These are phyloP conservation scores for Columba janthina DNA, from an alignment of 2,113 vertebrate genomes.

Conservation along the genomic window DNA sequence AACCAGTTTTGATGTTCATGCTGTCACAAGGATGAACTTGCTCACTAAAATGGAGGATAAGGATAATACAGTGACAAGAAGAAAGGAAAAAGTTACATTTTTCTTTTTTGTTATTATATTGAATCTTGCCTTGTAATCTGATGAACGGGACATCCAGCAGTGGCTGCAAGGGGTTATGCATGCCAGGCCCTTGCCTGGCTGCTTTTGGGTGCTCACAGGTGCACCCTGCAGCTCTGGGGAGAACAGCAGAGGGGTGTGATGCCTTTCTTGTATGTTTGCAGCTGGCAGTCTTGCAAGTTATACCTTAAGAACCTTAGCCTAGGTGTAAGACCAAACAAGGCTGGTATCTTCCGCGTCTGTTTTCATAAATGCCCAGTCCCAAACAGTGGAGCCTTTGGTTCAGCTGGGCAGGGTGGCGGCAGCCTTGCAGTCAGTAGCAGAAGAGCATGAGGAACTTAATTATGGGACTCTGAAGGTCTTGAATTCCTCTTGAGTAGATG, in stretches of 20 bases:
- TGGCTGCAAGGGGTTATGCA: background rate
- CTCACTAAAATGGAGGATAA: background rate
- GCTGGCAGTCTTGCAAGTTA: background rate
- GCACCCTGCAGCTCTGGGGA: background rate
- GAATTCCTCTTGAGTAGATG: slow-evolving; percentile 85
- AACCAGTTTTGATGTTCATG: background rate
- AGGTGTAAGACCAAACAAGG: background rate
- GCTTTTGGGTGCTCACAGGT: background rate
- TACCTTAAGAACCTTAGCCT: background rate
- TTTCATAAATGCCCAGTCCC: background rate
- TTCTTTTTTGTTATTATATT: background rate
- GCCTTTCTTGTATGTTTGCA: background rate
- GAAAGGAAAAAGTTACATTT: background rate
- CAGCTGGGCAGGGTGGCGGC: background rate
- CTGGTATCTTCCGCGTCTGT: background rate
- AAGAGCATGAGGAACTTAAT: slow-evolving; percentile 85
- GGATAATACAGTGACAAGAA: background rate
- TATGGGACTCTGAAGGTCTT: slow-evolving; percentile 83
- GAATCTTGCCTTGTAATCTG: background rate
- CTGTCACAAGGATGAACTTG: background rate
- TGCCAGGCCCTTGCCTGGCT: background rate
- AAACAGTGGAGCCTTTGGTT: background rate
- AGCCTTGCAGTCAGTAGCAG: background rate
- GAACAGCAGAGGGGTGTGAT: background rate
- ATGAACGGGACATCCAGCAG: background rate